Evolutionary conservation across 2,797 vertebrate species (phyloP).

Genomic region (Myotis vivesi): DNA sequence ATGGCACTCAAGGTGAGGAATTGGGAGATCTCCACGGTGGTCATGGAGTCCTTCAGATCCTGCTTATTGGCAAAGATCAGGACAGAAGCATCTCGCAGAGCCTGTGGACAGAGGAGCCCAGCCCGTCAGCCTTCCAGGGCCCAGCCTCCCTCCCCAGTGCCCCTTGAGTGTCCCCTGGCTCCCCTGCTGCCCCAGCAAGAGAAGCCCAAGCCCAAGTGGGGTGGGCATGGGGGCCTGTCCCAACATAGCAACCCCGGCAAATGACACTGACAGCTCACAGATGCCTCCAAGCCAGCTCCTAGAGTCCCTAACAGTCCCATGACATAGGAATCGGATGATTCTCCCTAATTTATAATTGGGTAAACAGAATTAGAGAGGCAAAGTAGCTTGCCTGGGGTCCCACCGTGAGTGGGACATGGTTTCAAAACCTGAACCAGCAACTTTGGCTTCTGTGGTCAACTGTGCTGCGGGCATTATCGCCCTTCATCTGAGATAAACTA

Average conservation of each 20-base stretch:
- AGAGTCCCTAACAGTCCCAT: neutral
- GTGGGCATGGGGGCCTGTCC: too few species aligned
- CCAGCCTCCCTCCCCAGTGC: neutral
- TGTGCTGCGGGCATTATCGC: neutral
- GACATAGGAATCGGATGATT: neutral
- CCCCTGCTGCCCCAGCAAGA: neutral
- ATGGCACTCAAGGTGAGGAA: slow-evolving; percentile 88
- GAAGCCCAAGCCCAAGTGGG: neutral
- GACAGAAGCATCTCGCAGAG: slow-evolving; percentile 87
- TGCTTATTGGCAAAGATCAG: slow-evolving; percentile 93
- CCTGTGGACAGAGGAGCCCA: slow-evolving; percentile 76
- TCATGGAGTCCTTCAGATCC: slow-evolving; percentile 90
- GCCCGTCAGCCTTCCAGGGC: neutral
- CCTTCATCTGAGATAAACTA: neutral
- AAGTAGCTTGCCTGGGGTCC: neutral
- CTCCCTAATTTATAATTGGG: neutral
- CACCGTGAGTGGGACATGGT: neutral
- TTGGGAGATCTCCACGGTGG: slow-evolving; percentile 88
- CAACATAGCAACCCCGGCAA: neutral
- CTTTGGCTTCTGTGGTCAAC: neutral
- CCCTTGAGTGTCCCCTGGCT: neutral
- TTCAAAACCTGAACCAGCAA: neutral
- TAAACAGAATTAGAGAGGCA: neutral
- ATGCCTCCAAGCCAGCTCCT: neutral
- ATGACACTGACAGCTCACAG: neutral